Conservation (phyloP, 2,797 vertebrate species). For the Amniataba percoides region DNA sequence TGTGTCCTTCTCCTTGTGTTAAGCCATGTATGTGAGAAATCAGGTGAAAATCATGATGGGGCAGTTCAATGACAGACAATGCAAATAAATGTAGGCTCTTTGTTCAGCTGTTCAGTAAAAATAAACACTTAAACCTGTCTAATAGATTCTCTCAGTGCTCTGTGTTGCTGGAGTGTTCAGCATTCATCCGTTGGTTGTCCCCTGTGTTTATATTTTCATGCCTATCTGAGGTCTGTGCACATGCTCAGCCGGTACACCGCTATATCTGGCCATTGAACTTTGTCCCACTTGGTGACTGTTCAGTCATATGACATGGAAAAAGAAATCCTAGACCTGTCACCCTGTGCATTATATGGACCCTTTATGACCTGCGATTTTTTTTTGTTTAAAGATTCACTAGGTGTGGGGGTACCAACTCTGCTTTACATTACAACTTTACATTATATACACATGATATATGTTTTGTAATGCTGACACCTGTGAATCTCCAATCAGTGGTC, state of each 20-base stretch:
- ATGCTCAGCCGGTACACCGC: conserved; percentile 69
- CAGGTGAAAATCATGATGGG: background rate
- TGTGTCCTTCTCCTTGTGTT: conserved; percentile 7
- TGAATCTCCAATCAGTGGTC: background rate
- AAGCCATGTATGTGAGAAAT: background rate
- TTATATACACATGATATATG: background rate
- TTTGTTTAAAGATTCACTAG: conserved; percentile 30
- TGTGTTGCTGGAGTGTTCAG: background rate
- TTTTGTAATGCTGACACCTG: conserved; percentile 5
- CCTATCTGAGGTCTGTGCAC: conserved; percentile 61
- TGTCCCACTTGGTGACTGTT: conserved; percentile 83
- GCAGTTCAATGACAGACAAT: background rate
- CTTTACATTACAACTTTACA: conserved; percentile 9
- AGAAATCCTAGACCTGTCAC: conserved; percentile 71
- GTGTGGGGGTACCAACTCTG: background rate
- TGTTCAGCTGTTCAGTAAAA: background rate
- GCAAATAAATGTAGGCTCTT: background rate
- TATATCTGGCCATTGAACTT: conserved; percentile 87
- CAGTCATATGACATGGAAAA: conserved; percentile 88
- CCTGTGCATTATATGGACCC: conserved; percentile 26
- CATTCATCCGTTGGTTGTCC: conserved; percentile 18
- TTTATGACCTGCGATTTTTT: conserved; percentile 55
- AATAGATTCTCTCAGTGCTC: background rate
- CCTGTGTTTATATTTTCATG: conserved; percentile 83
- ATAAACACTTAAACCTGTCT: background rate